A percentile compares a stretch with the other conserved stretches of the same genome.
These are phyloP conservation scores for Myrmecobius fasciatus DNA, from an alignment of 2,113 vertebrate species.

Conservation along the genomic window DNA sequence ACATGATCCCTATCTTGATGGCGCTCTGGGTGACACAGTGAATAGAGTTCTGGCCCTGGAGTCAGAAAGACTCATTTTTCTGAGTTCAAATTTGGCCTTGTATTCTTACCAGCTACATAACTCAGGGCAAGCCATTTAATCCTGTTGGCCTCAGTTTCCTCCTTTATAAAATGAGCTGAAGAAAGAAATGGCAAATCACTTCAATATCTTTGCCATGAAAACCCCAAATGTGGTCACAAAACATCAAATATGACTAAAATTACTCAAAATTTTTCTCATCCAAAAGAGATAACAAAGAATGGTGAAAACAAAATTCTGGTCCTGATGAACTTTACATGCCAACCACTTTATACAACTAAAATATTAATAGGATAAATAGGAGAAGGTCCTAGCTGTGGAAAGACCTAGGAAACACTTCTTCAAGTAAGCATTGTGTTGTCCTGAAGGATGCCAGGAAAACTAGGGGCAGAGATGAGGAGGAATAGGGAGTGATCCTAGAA, in stretches of 20 bases:
- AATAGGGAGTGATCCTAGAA: not conserved
- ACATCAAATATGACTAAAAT: not conserved
- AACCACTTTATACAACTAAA: not conserved
- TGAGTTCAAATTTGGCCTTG: not conserved
- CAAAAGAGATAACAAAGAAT: not conserved
- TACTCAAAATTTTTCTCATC: not conserved
- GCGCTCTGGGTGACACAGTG: not conserved
- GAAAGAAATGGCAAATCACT: not conserved
- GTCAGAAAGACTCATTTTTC: not conserved
- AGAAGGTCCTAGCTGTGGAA: not conserved
- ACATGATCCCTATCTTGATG: not conserved
- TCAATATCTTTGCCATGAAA: not conserved
- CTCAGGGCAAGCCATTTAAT: not conserved
- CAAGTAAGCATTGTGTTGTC: not conserved
- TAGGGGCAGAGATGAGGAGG: not conserved
- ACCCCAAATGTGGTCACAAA: not conserved
- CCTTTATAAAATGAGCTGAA: not conserved
- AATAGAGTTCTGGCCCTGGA: accelerated
- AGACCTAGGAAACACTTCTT: not conserved
- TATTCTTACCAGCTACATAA: not conserved
- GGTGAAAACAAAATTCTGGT: not conserved
- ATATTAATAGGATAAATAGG: not conserved
- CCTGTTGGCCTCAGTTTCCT: not conserved
- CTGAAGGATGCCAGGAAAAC: too few species aligned
- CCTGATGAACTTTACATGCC: not conserved